These are phyloP conservation scores for Echiichthys vipera DNA, from an alignment of 2,797 vertebrate species.

Conservation along the genomic window DNA sequence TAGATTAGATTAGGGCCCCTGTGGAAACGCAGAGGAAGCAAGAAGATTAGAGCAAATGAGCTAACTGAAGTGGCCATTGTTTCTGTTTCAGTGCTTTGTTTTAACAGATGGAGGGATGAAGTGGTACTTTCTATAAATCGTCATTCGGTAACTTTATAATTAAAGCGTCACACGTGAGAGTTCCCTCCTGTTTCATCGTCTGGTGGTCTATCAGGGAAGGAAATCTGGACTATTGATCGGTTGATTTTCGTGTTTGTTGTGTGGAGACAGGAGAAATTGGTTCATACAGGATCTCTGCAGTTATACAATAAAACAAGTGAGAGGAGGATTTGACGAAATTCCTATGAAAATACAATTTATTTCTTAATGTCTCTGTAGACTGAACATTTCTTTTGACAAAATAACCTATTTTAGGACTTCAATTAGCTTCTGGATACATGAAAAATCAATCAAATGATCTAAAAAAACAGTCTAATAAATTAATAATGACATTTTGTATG, in stretches of 20 bases:
- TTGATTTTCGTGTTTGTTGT: neutral
- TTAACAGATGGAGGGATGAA: slow-evolving; percentile 13
- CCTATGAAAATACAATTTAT: neutral
- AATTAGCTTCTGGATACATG: neutral
- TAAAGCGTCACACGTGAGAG: too few species aligned
- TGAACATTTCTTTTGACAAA: neutral
- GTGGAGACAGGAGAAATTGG: neutral
- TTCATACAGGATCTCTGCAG: neutral
- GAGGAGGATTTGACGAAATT: neutral
- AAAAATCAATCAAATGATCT: neutral
- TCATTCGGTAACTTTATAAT: neutral
- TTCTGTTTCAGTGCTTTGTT: slow-evolving; percentile 22
- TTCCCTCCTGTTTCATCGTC: neutral
- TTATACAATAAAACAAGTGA: neutral
- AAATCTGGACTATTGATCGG: neutral
- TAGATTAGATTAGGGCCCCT: slow-evolving; percentile 67
- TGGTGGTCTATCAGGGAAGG: neutral
- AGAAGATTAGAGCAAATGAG: slow-evolving; percentile 74
- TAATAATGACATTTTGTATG: neutral
- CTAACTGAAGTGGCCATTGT: slow-evolving; percentile 67
- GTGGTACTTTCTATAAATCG: neutral
- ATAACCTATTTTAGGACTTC: neutral
- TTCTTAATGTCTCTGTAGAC: neutral
- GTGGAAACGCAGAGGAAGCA: slow-evolving; percentile 72
- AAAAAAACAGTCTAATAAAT: neutral